Evolutionary conservation across 1,140 invertebrate genomes (phyloP), one percentile per base, ranked within the genome.

Genomic region (Bombus consobrinus): DNA sequence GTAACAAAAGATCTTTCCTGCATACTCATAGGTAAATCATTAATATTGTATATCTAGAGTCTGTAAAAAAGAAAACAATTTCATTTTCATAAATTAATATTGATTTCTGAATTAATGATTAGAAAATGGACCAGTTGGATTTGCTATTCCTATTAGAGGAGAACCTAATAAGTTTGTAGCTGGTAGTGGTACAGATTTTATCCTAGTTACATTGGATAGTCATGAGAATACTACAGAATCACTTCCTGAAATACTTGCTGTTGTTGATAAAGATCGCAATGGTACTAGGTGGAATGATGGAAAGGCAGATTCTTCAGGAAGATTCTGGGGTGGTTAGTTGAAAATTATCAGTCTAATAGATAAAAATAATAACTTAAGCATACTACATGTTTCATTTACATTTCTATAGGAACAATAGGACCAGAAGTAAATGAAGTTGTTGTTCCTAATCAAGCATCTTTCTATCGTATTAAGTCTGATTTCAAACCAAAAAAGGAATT

Each of bases 261-360:
- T 96, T 68, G 96, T 98, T 1, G 97, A 98, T 66, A 85, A 92
- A 0, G 94, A 96, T 68, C 94, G 95, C 68, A 93, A 94, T 2
- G 94, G 92, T 2, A 98, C 97, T 90, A 95, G 98, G 89, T 97
- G 98, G 88, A 99, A 99, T 92, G 98, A 99, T 93, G 98, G 97
- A 34, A 99, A 99, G 94, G 97, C 97, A 81, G 98, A 99, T 93
- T 96, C 97, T 0, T 93, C 93, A 9, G 98, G 98, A 64, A 95
- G 98, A 64, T 94, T 99, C 8, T 98, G 97, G 96, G 96, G 96
- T 83, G 98, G 98, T 97, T 93, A 94, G 93, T 53, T 47, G 1
- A 81, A 79, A 22, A 43, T n/a, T 12, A 25, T 28, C 32, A 3
- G 12, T 59, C 2, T 32, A 3, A 39, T 78, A 15, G 5, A 66